Conservation (phyloP, 1,140 invertebrate genomes). For the Nephotettix cincticeps region DNA sequence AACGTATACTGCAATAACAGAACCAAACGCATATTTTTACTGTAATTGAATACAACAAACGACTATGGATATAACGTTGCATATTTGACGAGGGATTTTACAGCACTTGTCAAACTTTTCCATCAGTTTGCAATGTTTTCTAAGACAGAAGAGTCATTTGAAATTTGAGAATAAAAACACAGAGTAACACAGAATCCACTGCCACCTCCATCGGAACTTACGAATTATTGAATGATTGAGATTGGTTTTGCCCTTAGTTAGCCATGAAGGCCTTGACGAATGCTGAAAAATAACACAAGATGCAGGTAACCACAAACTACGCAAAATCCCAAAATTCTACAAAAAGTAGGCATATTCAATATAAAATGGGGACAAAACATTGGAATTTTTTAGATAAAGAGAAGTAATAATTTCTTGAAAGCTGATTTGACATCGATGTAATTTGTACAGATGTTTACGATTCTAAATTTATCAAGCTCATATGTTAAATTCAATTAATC, state of each 20-base stretch:
- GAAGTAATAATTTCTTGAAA: neutral
- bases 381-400: neutral
- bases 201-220: constrained; percentile 19
- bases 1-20: neutral
- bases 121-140: constrained; percentile 17
- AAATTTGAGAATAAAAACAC: constrained; percentile 11
- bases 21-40: too few relatives aligned
- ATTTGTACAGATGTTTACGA: too few relatives aligned
- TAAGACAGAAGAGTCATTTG: neutral
- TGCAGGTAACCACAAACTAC: constrained; percentile 8
- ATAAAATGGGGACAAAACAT: constrained; percentile 19
- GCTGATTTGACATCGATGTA: too few relatives aligned
- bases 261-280: constrained; percentile 74
- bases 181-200: constrained; percentile 21
- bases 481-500: too few relatives aligned
- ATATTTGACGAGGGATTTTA: too few relatives aligned
- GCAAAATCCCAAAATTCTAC: constrained; percentile 27
- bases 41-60: too few relatives aligned
- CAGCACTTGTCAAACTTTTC: constrained; percentile 13
- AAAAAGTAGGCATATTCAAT: constrained; percentile 6
- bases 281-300: constrained; percentile 56
- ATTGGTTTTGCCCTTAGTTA: constrained; percentile 12
- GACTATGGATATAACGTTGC: too few relatives aligned
- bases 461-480: too few relatives aligned
- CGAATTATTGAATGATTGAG: constrained; percentile 25